Evolutionary conservation across 2,113 vertebrate species (phyloP).

Genomic region (Uropsilus gracilis): DNA sequence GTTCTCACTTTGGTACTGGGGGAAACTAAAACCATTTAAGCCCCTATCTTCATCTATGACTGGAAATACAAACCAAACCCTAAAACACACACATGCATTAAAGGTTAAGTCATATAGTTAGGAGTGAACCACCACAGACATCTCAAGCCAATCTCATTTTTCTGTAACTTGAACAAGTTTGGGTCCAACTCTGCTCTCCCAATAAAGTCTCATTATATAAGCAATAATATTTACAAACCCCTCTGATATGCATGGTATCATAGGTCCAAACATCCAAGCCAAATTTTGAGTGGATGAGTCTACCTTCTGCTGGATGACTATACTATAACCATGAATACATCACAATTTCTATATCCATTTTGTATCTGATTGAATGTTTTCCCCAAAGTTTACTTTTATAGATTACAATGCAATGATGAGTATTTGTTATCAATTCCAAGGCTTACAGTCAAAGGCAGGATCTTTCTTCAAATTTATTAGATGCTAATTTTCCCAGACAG

Average conservation of each 20-base stretch:
- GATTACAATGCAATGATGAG: neutral
- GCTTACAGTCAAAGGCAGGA: neutral
- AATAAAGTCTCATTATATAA: neutral
- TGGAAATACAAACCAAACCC: neutral
- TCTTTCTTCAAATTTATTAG: neutral
- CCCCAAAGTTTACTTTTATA: neutral
- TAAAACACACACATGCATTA: neutral
- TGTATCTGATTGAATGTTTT: neutral
- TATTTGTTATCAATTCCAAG: neutral
- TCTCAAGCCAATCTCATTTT: neutral
- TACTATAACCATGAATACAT: neutral
- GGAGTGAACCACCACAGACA: neutral
- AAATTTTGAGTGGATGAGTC: neutral
- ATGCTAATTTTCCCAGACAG: neutral
- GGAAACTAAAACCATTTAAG: neutral
- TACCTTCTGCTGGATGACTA: neutral
- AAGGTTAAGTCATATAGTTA: neutral
- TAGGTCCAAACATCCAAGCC: neutral
- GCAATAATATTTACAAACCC: neutral
- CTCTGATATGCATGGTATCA: neutral
- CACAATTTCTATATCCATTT: neutral
- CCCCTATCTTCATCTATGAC: no score
- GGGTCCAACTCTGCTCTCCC: neutral
- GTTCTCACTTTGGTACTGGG: neutral
- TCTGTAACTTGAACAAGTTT: neutral